Conservation (phyloP, 2,113 vertebrate species). For the Halcyon senegalensis region DNA sequence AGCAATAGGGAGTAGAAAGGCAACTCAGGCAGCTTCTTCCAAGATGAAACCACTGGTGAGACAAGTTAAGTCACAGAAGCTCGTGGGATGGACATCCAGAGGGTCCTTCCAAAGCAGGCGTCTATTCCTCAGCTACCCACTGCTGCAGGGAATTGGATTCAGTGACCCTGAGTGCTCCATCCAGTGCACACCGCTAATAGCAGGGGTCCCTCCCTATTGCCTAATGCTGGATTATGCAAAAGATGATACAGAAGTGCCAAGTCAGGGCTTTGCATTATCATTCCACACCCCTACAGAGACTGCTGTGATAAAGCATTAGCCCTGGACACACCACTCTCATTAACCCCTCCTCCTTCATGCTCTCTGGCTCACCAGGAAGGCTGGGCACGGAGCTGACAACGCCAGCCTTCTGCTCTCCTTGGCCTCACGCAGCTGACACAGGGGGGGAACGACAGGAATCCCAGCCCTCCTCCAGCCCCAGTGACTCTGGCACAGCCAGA, state of each 20-base stretch:
- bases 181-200: neutral
- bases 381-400: neutral
- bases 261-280: slow-evolving; percentile 45
- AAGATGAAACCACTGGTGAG: neutral
- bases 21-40: neutral
- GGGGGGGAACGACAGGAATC: neutral
- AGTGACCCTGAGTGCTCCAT: neutral
- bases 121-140: neutral
- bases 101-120: neutral
- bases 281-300: slow-evolving; percentile 5
- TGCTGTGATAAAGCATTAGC: neutral
- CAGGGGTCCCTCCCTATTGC: neutral
- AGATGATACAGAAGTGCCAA: neutral
- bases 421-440: neutral
- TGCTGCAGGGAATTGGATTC: neutral
- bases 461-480: neutral
- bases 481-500: neutral
- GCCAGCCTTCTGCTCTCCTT: neutral
- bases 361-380: neutral
- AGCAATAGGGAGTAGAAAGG: neutral
- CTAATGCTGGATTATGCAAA: slow-evolving; percentile 44
- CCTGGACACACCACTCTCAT: neutral
- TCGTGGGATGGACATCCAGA: neutral
- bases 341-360: neutral
- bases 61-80: neutral